Evolutionary conservation across 2,113 vertebrate species (phyloP).

Genomic region (Perca schrenkii): DNA sequence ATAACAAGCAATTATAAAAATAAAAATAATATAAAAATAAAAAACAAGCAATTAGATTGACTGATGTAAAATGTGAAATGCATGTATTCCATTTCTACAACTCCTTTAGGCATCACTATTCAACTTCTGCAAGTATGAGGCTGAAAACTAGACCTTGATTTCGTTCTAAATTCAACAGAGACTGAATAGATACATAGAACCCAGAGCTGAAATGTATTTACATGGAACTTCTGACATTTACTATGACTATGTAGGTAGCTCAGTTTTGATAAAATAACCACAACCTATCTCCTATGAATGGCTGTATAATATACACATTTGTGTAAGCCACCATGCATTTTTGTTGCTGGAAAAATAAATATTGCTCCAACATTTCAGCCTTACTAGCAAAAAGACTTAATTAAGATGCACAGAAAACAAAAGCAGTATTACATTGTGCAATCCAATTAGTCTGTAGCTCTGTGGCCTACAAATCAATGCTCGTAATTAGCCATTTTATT

Average conservation of each 20-base stretch:
- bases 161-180: neutral
- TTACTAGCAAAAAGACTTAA: slow-evolving; percentile 49
- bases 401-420: slow-evolving; percentile 66
- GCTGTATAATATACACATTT: slow-evolving; percentile 18
- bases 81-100: neutral
- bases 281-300: slow-evolving; percentile 9
- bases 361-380: slow-evolving; percentile 40
- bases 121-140: neutral
- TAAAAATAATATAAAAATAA: no score
- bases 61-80: neutral
- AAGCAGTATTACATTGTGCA: slow-evolving; percentile 59
- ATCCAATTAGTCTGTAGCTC: slow-evolving; percentile 73
- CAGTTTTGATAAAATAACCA: slow-evolving; percentile 28
- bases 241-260: slow-evolving; percentile 9
- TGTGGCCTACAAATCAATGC: slow-evolving; percentile 68
- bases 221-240: neutral
- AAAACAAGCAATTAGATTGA: neutral
- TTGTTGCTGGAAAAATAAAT: slow-evolving; percentile 35
- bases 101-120: neutral
- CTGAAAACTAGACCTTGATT: neutral
- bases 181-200: neutral
- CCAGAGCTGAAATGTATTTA: neutral
- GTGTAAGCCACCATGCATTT: slow-evolving; percentile 8
- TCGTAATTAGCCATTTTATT: slow-evolving; percentile 78
- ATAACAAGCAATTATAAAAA: no score